A percentile compares a stretch with the other conserved stretches of the same genome.
phyloP scores from a whole-genome alignment of 2,113 vertebrate genomes.

The Hydrolagus affinis region DNA sequence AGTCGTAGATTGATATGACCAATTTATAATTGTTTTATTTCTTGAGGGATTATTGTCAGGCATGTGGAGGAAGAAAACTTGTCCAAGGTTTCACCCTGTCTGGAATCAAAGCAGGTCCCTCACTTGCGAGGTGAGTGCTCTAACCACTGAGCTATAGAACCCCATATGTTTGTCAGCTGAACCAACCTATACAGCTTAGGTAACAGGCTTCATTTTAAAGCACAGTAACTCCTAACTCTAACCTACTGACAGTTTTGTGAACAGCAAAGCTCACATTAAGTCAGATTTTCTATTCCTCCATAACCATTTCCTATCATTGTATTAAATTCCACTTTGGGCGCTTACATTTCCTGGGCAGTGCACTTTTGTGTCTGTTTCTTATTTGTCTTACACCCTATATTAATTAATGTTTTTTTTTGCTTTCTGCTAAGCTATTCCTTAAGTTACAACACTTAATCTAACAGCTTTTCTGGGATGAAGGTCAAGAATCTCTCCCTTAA shows the following conservation, averaged over 20 bases:
- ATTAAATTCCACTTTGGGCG: slow-evolving; percentile 41
- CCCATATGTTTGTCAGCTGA: background rate
- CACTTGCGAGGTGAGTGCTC: too few species aligned
- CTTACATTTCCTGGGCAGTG: slow-evolving; percentile 46
- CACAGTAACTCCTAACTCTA: background rate
- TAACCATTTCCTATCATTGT: slow-evolving; percentile 62
- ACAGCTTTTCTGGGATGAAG: slow-evolving; percentile 36
- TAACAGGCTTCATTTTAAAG: background rate
- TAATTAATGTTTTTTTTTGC: slow-evolving; percentile 34
- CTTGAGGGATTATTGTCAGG: too few species aligned
- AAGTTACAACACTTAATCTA: slow-evolving; percentile 36
- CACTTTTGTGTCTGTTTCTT: slow-evolving; percentile 40
- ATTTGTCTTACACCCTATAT: slow-evolving; percentile 43
- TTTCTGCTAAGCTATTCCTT: slow-evolving; percentile 35
- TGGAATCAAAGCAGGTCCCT: too few species aligned
- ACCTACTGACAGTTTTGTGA: slow-evolving; percentile 3
- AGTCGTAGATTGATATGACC: too few species aligned
- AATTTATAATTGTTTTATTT: too few species aligned
- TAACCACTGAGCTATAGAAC: too few species aligned
- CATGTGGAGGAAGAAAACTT: too few species aligned
- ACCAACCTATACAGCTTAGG: background rate
- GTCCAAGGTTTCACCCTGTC: too few species aligned
- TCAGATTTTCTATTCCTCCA: slow-evolving; percentile 40
- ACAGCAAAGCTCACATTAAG: slow-evolving; percentile 26
- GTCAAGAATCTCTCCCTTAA: slow-evolving; percentile 54